Base-by-base conservation (phyloP, 2,113 vertebrate species). In the Periophthalmus modestus region DNA sequence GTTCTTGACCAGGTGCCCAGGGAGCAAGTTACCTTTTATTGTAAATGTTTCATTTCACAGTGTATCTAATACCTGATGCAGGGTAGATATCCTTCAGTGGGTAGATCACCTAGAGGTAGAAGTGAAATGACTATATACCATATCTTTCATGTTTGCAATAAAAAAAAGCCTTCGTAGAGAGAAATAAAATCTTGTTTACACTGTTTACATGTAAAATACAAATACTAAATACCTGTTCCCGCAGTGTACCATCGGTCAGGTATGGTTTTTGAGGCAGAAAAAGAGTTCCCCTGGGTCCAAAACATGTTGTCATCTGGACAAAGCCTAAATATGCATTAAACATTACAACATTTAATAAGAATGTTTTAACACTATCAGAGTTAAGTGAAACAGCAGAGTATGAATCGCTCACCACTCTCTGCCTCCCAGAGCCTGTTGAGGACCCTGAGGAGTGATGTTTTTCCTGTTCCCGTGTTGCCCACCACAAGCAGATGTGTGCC, bases 1-100 rank as follows among this genome's bases (percentile, higher is more conserved):
- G 3, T 11, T 11, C 12, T 47, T 47, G 5, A 43, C 39, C 39
- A 43, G 39, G 39, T 9, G 4, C 9, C 4, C 4, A 43, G 39
- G 39, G 19, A 52, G 10, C 11, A 43, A 28, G 28, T 28, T 28
- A 28, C 28, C 28, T 28, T 28, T 28, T 43, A 10, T 43, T 43
- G 39, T 9, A 10, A 43, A 10, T 10, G 2, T 43, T 10, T 43
- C 39, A 10, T 43, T 43, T 43, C 39, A 43, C 39, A 43, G 11
- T 43, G 19, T n/a, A 47, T 28, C n/a, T 16, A 21, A 68, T 90
- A 99, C 98, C 98, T 94, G 95, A 94, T 81, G 82, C 92, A 3
- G 98, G 98, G 90, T 96, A 98, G 82, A 97, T 95, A 75, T 99
- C 94, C 88, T 96, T 98, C 85, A 99, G 79, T 5, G 98, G 98